Conservation (phyloP, 2,113 vertebrate species). For the Daubentonia madagascariensis region DNA sequence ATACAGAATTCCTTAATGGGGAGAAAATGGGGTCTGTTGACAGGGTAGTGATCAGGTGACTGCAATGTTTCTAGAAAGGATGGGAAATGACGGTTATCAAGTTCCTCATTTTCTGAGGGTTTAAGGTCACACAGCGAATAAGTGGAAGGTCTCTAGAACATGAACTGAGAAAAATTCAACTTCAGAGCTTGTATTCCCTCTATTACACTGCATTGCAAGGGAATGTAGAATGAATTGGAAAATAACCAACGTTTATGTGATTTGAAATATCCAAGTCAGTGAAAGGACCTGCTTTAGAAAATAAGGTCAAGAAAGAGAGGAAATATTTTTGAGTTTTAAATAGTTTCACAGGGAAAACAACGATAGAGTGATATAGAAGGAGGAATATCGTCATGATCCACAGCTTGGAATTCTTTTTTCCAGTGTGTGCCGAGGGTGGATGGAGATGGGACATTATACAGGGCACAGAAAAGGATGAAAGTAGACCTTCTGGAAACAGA, state of each 20-base stretch:
- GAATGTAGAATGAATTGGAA: background rate
- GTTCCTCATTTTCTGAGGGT: background rate
- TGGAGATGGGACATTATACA: background rate
- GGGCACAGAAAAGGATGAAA: too few relatives aligned
- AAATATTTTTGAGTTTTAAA: background rate
- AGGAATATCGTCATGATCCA: background rate
- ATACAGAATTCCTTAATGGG: background rate
- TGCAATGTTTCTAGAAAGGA: background rate
- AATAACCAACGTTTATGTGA: background rate
- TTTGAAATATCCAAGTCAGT: background rate
- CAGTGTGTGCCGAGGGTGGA: accelerated
- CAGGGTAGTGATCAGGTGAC: background rate
- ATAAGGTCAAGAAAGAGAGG: background rate
- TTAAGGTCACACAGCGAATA: background rate
- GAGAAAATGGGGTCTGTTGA: background rate
- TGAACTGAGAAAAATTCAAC: background rate
- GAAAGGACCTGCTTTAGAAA: background rate
- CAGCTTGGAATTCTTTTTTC: background rate
- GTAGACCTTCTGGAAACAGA: background rate
- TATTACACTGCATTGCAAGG: background rate
- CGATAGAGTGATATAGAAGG: background rate
- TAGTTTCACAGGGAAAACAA: background rate
- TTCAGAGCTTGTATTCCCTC: background rate
- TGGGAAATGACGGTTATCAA: background rate
- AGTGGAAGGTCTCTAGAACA: background rate